These are phyloP conservation scores for Crotophaga sulcirostris DNA, from an alignment of 2,113 vertebrate species.

Conservation along the genomic window DNA sequence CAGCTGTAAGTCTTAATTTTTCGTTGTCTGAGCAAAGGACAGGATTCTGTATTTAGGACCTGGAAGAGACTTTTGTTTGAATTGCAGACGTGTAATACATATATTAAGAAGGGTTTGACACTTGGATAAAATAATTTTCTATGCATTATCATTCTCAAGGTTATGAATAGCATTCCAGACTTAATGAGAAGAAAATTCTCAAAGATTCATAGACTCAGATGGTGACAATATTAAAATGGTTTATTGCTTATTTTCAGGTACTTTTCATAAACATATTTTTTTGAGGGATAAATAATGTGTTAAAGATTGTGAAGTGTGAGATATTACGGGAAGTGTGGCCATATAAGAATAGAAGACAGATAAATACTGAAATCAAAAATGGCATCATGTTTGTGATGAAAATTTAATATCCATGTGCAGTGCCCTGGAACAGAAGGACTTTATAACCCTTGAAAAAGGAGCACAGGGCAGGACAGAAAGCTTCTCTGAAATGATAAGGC, in stretches of 20 bases:
- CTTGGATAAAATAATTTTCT: not conserved
- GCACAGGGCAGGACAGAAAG: not conserved
- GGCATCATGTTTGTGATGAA: slow-evolving; percentile 44
- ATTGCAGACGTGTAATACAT: not conserved
- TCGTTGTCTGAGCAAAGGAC: not conserved
- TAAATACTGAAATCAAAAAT: slow-evolving; percentile 44
- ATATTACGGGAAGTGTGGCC: not conserved
- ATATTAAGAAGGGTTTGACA: not conserved
- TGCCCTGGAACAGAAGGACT: slow-evolving; percentile 42
- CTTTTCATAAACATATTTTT: not conserved
- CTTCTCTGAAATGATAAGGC: not conserved
- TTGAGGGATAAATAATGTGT: not conserved
- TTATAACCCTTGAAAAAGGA: slow-evolving; percentile 33
- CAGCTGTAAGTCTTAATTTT: not conserved
- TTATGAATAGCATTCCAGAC: not conserved
- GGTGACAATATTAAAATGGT: not conserved
- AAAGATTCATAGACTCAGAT: not conserved
- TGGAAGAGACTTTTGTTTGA: not conserved
- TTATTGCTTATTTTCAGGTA: slow-evolving; percentile 23
- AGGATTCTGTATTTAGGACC: not conserved
- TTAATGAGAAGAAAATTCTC: slow-evolving; percentile 37
- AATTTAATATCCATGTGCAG: slow-evolving; percentile 34
- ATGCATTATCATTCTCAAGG: not conserved
- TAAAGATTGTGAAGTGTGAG: slow-evolving; percentile 35
- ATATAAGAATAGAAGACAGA: slow-evolving; percentile 25